These are phyloP conservation scores for Drosophila bocki DNA, from an alignment of 1,140 invertebrate species.

Conservation along the genomic window DNA sequence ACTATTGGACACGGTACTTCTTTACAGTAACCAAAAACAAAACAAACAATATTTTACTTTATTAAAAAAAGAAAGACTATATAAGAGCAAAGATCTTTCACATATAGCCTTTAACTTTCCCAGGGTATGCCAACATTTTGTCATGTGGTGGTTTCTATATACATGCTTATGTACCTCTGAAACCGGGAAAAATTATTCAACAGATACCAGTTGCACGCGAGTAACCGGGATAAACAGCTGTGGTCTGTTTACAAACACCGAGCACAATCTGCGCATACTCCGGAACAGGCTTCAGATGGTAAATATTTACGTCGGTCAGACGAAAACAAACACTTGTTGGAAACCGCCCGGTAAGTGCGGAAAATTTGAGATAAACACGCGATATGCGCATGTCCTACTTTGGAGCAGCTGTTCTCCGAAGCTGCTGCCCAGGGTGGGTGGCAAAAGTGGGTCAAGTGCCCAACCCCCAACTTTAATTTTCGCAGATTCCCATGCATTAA, in stretches of 20 bases:
- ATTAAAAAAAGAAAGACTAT: no score
- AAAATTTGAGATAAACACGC: slow-evolving; percentile 61
- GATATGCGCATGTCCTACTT: slow-evolving; percentile 72
- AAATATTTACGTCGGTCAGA: slow-evolving; percentile 68
- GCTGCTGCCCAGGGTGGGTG: slow-evolving; percentile 48
- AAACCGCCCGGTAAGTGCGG: slow-evolving; percentile 33
- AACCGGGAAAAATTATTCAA: slow-evolving; percentile 13
- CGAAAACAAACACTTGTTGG: slow-evolving; percentile 80
- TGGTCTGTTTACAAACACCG: slow-evolving; percentile 59
- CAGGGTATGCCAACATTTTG: neutral
- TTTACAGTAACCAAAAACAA: no score
- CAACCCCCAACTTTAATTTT: slow-evolving; percentile 25
- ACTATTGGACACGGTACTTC: no score
- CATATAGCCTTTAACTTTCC: neutral
- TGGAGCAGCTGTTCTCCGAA: slow-evolving; percentile 58
- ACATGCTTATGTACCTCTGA: neutral
- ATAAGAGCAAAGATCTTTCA: neutral
- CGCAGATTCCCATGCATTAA: slow-evolving; percentile 31
- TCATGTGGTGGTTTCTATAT: neutral
- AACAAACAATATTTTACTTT: no score
- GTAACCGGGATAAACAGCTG: slow-evolving; percentile 48
- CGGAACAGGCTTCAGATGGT: slow-evolving; percentile 19
- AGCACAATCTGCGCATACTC: slow-evolving; percentile 70
- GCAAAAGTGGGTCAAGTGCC: slow-evolving; percentile 68
- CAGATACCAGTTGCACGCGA: slow-evolving; percentile 46